phyloP scores from a whole-genome alignment of 2,113 vertebrate species.

The Pedionomus torquatus region DNA sequence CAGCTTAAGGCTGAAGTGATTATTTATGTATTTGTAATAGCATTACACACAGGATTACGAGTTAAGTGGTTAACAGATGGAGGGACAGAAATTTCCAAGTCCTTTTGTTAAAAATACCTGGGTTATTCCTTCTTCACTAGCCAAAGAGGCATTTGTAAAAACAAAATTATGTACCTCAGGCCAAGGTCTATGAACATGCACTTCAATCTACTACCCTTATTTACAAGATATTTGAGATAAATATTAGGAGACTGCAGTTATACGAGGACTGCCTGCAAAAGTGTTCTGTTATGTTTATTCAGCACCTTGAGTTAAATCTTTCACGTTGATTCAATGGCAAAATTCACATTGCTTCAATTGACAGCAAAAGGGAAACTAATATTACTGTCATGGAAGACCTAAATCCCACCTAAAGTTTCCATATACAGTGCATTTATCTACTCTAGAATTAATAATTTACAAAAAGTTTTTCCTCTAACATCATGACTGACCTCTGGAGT shows the following conservation, averaged over 20 bases:
- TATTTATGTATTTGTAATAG: slow-evolving; percentile 33
- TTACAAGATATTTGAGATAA: neutral
- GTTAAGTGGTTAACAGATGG: neutral
- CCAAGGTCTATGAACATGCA: neutral
- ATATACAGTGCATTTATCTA: neutral
- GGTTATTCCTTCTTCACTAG: neutral
- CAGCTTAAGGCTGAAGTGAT: neutral
- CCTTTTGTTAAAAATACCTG: neutral
- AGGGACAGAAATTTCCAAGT: slow-evolving; percentile 3
- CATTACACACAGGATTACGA: slow-evolving; percentile 20
- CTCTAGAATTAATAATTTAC: neutral
- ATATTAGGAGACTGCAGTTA: neutral
- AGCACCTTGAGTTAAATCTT: neutral
- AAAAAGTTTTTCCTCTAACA: neutral
- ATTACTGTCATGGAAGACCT: neutral
- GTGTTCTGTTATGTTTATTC: neutral
- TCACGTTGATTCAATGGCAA: neutral
- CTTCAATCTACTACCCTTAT: neutral
- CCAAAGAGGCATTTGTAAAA: neutral
- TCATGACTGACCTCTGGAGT: neutral
- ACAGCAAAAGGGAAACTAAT: neutral
- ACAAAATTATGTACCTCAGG: neutral
- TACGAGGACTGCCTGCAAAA: neutral
- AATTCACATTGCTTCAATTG: neutral
- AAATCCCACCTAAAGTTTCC: neutral